Base-by-base conservation (phyloP, 2,888 invertebrate species). In the Petrolisthes cinctipes region DNA sequence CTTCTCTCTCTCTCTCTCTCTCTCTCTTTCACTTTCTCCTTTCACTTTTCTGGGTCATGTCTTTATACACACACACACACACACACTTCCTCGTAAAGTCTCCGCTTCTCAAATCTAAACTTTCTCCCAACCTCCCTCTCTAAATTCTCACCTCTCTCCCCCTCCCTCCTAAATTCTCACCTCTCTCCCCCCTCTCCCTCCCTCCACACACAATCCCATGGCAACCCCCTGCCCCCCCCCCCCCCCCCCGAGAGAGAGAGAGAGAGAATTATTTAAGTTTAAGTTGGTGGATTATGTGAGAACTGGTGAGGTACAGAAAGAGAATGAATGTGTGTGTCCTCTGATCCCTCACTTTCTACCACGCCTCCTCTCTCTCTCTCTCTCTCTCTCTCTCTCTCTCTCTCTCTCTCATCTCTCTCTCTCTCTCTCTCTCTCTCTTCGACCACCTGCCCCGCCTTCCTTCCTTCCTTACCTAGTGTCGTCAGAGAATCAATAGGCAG, bases 401-500 rank as follows among this genome's bases (percentile, higher is more conserved):
- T 37, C 37, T 37, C 37, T 37, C 37, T 37, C 37, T 37, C 37
- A 1, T 37, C 37, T 37, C 37, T 37, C 37, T 37, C 37, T 37
- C 37, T 37, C 37, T 37, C 37, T 37, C 37, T 37, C 37, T 37
- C 37, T 37, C 37, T 37, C 37, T 37, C 37, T 37, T 37, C 37
- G 37, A 37, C 56, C 82, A 37, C 61, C 56, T 20, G 81, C 57
- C 61, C 84, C 76, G 83, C 83, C 73, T 83, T 75, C 75, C 83
- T 83, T 57, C 73, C 75, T 57, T 11, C 56, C 75, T 73, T 57
- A 51, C 73, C 54, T 5, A 68, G 82, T 82, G 68, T 82, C 53
- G 82, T 68, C 82, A 68, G 66, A 66, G 82, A 82, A 82, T 82
- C 82, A 82, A 82, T 82, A 82, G 82, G n/a, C 37, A 51, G 68